Base-by-base conservation (phyloP, 2,113 vertebrate genomes). In the Maccullochella peelii region DNA sequence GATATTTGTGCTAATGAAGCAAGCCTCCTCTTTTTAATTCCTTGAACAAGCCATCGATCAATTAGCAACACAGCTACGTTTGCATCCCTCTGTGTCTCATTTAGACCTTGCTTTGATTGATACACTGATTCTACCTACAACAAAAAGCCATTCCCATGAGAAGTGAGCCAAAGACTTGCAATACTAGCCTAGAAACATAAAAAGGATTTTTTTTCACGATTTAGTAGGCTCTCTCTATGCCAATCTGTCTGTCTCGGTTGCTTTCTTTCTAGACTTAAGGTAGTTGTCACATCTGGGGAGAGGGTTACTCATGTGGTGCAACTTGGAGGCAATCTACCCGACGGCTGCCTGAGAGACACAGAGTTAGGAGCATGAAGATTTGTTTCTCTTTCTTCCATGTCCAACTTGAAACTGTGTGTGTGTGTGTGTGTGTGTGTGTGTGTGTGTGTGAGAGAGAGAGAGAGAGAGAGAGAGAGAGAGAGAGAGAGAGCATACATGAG, bases 31-130 rank as follows among this genome's bases (percentile, higher is more conserved):
- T 89, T 86, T 91, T 91, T 94, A 96, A 95, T 94, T 95, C 93
- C 93, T 88, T 23, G 83, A 93, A 95, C 94, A 94, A 94, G 90
- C 84, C 88, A 90, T 92, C 80, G 93, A 96, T 95, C 82, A 95
- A 94, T 96, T 95, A 93, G 87, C 86, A 94, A 92, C 93, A 92
- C 74, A 7, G 83, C 83, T 89, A 86, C 33, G 74, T 84, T 85
- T 84, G 84, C 88, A 81, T 94, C 80, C 94, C 94, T 93, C 93
- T 92, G 94, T 93, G 94, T 95, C 94, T 95, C 92, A 94, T 95
- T 95, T 95, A 94, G 87, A 91, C 86, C 88, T 81, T 8, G 44
- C 90, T 95, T 94, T 93, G 93, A 96, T 92, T 94, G 93, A 94
- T 93, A 93, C 87, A 90, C 82, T 83, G 91, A 94, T 94, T 93